These are phyloP conservation scores for Sphecodes monilicornis DNA, from an alignment of 2,888 invertebrate species.

Conservation along the genomic window DNA sequence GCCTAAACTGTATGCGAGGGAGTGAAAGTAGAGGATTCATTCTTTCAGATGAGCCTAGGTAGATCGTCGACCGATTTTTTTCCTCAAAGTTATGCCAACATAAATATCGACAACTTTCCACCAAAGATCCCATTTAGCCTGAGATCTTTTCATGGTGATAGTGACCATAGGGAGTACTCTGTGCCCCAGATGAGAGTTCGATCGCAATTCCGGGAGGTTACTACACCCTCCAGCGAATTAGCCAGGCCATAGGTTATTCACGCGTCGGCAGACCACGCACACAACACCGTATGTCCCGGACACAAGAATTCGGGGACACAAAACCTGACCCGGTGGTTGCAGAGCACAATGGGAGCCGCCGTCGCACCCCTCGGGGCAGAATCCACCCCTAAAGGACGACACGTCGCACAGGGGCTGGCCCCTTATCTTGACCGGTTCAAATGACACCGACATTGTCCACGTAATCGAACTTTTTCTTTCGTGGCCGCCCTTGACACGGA, in stretches of 20 bases:
- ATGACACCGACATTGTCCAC: conserved; percentile 32
- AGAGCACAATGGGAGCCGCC: conserved; percentile 39
- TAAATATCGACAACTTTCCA: neutral
- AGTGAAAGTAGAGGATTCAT: too few relatives aligned
- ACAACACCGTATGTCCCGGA: neutral
- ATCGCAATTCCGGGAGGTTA: neutral
- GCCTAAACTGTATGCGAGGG: too few relatives aligned
- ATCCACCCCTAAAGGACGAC: conserved; percentile 43
- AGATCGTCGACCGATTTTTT: too few relatives aligned
- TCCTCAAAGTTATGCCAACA: too few relatives aligned
- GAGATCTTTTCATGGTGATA: neutral
- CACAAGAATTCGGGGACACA: conserved; percentile 46
- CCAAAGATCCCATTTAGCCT: neutral
- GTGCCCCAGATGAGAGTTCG: neutral
- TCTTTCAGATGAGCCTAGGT: too few relatives aligned
- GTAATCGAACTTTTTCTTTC: conserved; percentile 29
- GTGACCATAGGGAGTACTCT: too few relatives aligned
- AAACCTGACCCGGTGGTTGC: conserved; percentile 41
- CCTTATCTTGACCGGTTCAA: conserved; percentile 30
- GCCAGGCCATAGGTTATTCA: conserved; percentile 2
- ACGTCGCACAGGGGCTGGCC: conserved; percentile 22
- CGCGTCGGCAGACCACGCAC: neutral
- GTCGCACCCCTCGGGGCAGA: conserved; percentile 28
- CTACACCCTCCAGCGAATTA: neutral
- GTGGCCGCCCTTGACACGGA: neutral